Conservation (phyloP, 2,888 invertebrate genomes). For the Luperina nickerlii region DNA sequence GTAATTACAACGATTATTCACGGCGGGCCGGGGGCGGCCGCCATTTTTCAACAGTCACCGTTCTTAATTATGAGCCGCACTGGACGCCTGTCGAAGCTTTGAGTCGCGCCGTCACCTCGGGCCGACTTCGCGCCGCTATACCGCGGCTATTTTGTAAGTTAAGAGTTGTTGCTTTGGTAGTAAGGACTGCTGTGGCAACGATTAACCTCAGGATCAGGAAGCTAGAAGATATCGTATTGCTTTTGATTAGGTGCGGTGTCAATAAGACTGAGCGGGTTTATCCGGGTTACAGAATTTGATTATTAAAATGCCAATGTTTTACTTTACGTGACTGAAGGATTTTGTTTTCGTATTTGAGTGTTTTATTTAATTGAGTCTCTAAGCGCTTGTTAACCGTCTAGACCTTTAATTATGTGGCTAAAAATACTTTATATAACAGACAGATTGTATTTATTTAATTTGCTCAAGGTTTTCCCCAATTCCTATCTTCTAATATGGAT, state of each 20-base stretch:
- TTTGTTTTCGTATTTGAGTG: background rate
- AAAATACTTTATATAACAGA: background rate
- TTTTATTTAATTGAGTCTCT: background rate
- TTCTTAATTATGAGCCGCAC: slow-evolving; percentile 90
- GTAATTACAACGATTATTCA: slow-evolving; percentile 91
- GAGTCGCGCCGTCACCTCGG: slow-evolving; percentile 89
- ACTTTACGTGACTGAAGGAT: background rate
- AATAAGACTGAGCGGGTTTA: background rate
- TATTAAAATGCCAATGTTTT: background rate
- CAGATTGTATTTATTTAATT: background rate
- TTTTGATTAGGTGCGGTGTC: background rate
- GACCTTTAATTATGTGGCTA: background rate
- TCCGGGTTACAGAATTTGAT: background rate
- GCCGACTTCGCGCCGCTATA: slow-evolving; percentile 82
- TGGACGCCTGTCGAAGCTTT: slow-evolving; percentile 90
- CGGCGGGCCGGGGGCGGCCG: slow-evolving; percentile 90
- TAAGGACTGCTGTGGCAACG: slow-evolving; percentile 14
- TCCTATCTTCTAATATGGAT: slow-evolving; percentile 4
- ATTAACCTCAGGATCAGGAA: background rate
- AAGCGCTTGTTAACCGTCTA: background rate
- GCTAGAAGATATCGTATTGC: background rate
- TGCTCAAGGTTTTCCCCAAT: background rate
- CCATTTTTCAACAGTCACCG: slow-evolving; percentile 91
- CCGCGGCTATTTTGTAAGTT: slow-evolving; percentile 72
- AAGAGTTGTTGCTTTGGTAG: slow-evolving; percentile 36